Conservation (phyloP, 2,888 invertebrate species). For the Dione vanillae region DNA sequence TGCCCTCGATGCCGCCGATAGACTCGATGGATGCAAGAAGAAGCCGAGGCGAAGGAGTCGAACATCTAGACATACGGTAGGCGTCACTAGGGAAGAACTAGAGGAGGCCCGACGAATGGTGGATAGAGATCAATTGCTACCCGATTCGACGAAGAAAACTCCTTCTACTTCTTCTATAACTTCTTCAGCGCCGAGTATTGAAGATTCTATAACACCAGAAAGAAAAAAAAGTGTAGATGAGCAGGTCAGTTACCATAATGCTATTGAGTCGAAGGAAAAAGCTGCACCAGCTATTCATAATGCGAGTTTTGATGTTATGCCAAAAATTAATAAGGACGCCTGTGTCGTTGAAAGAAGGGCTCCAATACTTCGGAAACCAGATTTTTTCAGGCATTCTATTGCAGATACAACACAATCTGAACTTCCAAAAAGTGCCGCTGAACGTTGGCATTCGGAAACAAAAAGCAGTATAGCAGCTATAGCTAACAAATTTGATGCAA, state of each 20-base stretch:
- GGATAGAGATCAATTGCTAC: constrained; percentile 75
- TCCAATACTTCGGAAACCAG: constrained; percentile 61
- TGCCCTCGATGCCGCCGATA: constrained; percentile 74
- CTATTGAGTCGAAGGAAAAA: constrained; percentile 61
- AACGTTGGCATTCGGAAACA: constrained; percentile 64
- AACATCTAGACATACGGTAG: constrained; percentile 91
- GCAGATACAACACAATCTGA: constrained; percentile 58
- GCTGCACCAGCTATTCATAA: constrained; percentile 62
- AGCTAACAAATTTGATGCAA: constrained; percentile 72
- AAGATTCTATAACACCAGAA: constrained; percentile 63
- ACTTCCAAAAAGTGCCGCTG: constrained; percentile 46
- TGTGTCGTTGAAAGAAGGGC: constrained; percentile 63
- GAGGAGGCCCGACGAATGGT: constrained; percentile 91
- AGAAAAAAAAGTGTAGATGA: constrained; percentile 64
- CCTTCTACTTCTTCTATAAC: constrained; percentile 64
- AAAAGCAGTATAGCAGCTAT: constrained; percentile 73
- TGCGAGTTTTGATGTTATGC: constrained; percentile 60
- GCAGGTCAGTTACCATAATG: constrained; percentile 61
- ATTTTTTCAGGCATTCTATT: constrained; percentile 74
- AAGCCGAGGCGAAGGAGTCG: constrained; percentile 84
- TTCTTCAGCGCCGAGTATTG: constrained; percentile 60
- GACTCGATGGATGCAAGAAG: constrained; percentile 71
- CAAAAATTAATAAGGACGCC: constrained; percentile 57
- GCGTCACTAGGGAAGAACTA: constrained; percentile 91
- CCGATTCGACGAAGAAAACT: constrained; percentile 56